Evolutionary conservation across 2,888 invertebrate genomes (phyloP), one percentile per base, ranked within the genome.

Genomic region (Synergus umbraculus): DNA sequence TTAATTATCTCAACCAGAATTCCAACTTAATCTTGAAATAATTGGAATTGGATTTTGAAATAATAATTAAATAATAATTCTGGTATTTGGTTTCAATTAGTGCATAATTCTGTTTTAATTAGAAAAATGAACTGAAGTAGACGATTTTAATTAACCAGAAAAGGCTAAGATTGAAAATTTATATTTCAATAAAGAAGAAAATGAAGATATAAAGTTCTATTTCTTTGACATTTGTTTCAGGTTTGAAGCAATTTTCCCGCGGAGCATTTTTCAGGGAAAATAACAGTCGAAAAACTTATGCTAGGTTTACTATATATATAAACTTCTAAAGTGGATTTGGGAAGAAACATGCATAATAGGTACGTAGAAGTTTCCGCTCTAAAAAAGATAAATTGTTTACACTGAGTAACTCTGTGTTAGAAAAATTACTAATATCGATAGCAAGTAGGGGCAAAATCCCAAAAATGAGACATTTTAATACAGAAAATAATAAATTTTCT

Each of bases 91-190:
- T 15, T 41, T 41, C 65, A 65, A 43, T 65, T 66, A 44, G 43
- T 66, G 18, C n/a, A 37, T 18, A 44, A 66, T 43, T n/a, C 15
- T 43, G 43, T 66, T 66, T 41, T 66, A 66, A 66, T 66, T 66
- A 9, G 43, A 66, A 13, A 41, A 66, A n/a, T 41, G 41, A 18
- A 43, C 15, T 43, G 43, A 43, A 43, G 43, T 43, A 43, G 43
- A 43, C 7, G 1, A 43, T 43, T 8, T 8, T 43, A 43, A 43
- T 44, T 44, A 44, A 44, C 43, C 7, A 41, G 41, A 43, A 37
- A 65, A 65, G 15, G 15, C 15, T 41, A 13, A 9, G 29, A 29
- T 5, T 7, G 43, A n/a, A 43, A 66, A 44, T 41, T 66, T 44
- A 10, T 44, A 10, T 44, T 10, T 44, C 15, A 49, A 15, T 1